Conservation (phyloP, 2,888 invertebrate species). For the Sphecodes monilicornis region DNA sequence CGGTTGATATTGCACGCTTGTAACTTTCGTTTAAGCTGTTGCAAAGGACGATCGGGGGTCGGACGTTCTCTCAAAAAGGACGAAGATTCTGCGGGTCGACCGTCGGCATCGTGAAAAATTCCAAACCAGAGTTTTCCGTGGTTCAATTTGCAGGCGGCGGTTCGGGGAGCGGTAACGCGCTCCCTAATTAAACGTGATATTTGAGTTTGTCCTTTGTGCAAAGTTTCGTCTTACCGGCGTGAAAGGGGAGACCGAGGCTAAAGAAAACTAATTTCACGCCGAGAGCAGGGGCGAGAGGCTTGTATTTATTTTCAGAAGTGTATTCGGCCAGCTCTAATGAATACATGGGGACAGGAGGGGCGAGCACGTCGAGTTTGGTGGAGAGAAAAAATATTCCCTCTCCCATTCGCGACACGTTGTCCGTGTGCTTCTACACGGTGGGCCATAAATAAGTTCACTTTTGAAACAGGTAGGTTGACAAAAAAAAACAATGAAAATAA, state of each 20-base stretch:
- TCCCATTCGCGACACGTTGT: neutral
- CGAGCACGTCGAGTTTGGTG: neutral
- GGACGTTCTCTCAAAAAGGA: neutral
- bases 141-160: slow-evolving; percentile 38
- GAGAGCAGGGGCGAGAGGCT: neutral
- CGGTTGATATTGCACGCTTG: neutral
- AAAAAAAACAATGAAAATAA: no score
- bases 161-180: slow-evolving; percentile 26
- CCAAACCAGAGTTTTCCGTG: slow-evolving; percentile 31
- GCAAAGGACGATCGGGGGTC: neutral
- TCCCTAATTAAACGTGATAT: slow-evolving; percentile 57
- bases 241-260: slow-evolving; percentile 15
- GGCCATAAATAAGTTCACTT: no score
- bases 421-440: neutral
- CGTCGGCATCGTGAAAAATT: slow-evolving; percentile 50
- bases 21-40: neutral
- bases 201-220: slow-evolving; percentile 59
- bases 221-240: slow-evolving; percentile 48
- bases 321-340: slow-evolving; percentile 41
- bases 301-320: slow-evolving; percentile 36
- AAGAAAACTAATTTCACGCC: slow-evolving; percentile 62
- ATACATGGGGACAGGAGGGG: slow-evolving; percentile 29
- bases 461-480: no score
- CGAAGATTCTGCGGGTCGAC: neutral
- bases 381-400: slow-evolving; percentile 25